Evolutionary conservation across 2,797 vertebrate genomes (phyloP), one percentile per base, ranked within the genome.

Genomic region (Poecilia velifera): DNA sequence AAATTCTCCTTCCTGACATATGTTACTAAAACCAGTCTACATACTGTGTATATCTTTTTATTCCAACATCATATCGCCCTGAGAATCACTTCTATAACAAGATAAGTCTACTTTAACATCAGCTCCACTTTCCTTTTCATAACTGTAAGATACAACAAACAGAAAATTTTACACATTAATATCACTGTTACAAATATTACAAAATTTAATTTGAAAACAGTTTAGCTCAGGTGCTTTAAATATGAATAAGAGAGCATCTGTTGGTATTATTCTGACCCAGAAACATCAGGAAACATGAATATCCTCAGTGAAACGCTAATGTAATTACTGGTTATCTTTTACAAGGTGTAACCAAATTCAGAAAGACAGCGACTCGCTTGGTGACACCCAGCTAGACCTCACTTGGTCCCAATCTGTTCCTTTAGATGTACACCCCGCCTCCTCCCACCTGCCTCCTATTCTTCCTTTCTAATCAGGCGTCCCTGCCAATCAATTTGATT

Each of bases 401-500:
- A 90, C 84, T 94, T 92, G 89, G 91, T 92, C 88, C 90, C 93
- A 93, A 91, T 94, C 93, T 95, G 92, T 92, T 91, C 91, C 83
- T 80, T 80, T 90, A n/a, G 85, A 88, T 92, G 90, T 92, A 80
- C 79, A 79, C 71, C 92, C 90, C 82, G 86, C 92, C 93, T 92
- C 90, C 90, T 87, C 80, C 94, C 94, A 95, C 92, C 93, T 94
- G 92, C 93, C 91, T 79, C 89, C 88, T 81, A 91, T 94, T 93
- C 90, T 93, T 90, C 84, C 85, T 72, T 88, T 87, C 86, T 92
- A 95, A 94, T 93, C 91, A 92, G 88, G 89, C 91, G 51, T 91
- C 91, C 82, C 91, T 92, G 94, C 89, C 94, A 94, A 94, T 95
- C 95, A 95, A 91, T 90, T 84, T 87, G 86, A 93, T 94, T 76